Evolutionary conservation across 2,888 invertebrate genomes (phyloP), one percentile per base, ranked within the genome.

Genomic region (Melinaea marsaeus): DNA sequence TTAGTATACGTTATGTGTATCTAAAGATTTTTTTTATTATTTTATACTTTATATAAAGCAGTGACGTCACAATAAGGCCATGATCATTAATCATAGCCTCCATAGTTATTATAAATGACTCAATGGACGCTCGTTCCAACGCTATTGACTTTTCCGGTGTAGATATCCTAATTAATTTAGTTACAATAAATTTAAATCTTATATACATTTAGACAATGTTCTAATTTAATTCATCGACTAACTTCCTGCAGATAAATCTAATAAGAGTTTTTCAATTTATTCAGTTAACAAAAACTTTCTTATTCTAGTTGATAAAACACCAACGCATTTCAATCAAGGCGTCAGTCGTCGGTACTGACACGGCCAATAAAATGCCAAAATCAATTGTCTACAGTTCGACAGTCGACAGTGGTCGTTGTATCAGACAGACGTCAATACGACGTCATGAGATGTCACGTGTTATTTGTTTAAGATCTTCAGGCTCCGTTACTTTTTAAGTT

Each of bases 1-100:
- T 22, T 22, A 22, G 22, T 22, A 22, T 22, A 22, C 22, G 1
- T 22, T 22, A 22, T 22, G 22, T 22, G 22, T 22, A 22, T 22
- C 22, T 22, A 22, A 22, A 22, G 22, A 22, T 22, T 22, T 22
- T n/a, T 22, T 22, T 22, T 22, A 22, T 22, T 22, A 22, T 22
- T 22, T 22, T 22, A 22, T 22, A 22, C 22, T 22, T 22, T 22
- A 22, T 22, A 22, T 42, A 42, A 42, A 70, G 70, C 74, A 72
- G 75, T 74, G 71, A 72, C 70, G 72, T 77, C 70, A 42, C 11
- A 71, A 63, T 73, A 68, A 71, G 72, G 78, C 80, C 86, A 83
- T 84, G 86, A 83, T 85, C 85, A 87, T 88, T 85, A 88, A 88
- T 89, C 86, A 88, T 84, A 80, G 79, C 74, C 72, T 75, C 81